Evolutionary conservation across 2,113 vertebrate species (phyloP), one percentile per base, ranked within the genome.

Genomic region (Brachionichthys hirsutus): DNA sequence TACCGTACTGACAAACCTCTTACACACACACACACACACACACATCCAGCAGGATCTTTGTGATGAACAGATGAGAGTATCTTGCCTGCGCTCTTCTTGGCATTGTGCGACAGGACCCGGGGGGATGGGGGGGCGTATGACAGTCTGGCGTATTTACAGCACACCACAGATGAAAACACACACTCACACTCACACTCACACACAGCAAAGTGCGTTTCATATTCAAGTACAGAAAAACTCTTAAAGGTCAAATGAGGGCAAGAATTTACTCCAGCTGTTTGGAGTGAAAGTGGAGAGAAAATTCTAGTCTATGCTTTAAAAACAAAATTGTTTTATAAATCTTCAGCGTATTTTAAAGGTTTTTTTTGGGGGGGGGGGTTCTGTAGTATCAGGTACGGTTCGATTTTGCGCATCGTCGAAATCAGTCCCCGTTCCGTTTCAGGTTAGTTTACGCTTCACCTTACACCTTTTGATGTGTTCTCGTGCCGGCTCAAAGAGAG

Each of bases 1-100:
- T 55, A 62, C 47, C 36, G 51, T 47, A 57, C 50, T 66, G 40
- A 55, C 13, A 67, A 46, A 75, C 46, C 47, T 55, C 12, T 2
- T 3, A 53, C 24, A 22, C 9, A n/a, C 18, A 36, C 19, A 41
- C n/a, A 38, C 19, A 15, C 30, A 57, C 4, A 24, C 38, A 54
- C 41, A 41, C 42, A 34, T 11, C 18, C 34, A 51, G 44, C 62
- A 69, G 24, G 60, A 63, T 74, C 38, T 70, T 49, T 41, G 50
- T 55, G 54, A 73, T 81, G 67, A 83, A 68, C 77, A 83, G 80
- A 87, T 89, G 70, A 89, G 89, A 85, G 82, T 54, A 69, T 84
- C 61, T 54, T 58, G 59, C 69, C 81, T 84, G 69, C 54, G 80
- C 72, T 80, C 72, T 70, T 80, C 71, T 80, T 70, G 61, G 73